phyloP scores from a whole-genome alignment of 2,113 vertebrate species.

The Neodontobutis hainanensis region DNA sequence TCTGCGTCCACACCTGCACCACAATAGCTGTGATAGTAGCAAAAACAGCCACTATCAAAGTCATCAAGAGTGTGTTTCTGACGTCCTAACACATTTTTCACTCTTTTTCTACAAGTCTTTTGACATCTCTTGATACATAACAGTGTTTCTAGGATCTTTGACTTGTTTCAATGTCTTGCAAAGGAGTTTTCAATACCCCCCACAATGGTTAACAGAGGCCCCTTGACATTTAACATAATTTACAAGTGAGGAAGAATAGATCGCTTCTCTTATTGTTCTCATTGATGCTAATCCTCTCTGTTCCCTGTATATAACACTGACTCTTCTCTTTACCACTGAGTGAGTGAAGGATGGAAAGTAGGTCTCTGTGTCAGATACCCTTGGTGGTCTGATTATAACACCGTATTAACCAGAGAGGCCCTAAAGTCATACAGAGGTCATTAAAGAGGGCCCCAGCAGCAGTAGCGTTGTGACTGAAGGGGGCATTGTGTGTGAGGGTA shows the following conservation, averaged over 20 bases:
- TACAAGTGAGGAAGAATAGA: constrained; percentile 65
- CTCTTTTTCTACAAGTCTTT: constrained; percentile 21
- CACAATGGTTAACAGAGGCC: constrained; percentile 65
- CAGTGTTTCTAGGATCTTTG: constrained; percentile 56
- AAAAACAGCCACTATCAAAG: constrained; percentile 27
- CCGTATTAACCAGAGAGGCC: constrained; percentile 78
- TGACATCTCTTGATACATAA: constrained; percentile 43
- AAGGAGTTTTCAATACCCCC: constrained; percentile 37
- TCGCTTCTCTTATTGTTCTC: constrained; percentile 69
- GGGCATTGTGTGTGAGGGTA: constrained; percentile 49
- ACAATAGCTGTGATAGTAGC: constrained; percentile 55
- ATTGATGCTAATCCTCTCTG: constrained; percentile 45
- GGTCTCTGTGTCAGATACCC: constrained; percentile 58
- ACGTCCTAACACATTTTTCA: constrained; percentile 23
- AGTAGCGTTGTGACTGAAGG: constrained; percentile 66
- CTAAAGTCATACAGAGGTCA: constrained; percentile 76
- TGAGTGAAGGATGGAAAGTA: constrained; percentile 55
- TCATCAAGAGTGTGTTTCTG: constrained; percentile 14
- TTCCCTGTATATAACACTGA: constrained; percentile 26
- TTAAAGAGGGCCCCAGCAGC: constrained; percentile 63
- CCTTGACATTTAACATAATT: constrained; percentile 66
- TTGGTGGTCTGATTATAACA: constrained; percentile 81
- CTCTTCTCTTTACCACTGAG: constrained; percentile 36
- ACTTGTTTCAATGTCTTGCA: constrained; percentile 58
- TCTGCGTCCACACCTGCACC: constrained; percentile 70